Evolutionary conservation across 1,140 invertebrate species (phyloP), one percentile per base, ranked within the genome.

Genomic region (Berghia stephanieae): DNA sequence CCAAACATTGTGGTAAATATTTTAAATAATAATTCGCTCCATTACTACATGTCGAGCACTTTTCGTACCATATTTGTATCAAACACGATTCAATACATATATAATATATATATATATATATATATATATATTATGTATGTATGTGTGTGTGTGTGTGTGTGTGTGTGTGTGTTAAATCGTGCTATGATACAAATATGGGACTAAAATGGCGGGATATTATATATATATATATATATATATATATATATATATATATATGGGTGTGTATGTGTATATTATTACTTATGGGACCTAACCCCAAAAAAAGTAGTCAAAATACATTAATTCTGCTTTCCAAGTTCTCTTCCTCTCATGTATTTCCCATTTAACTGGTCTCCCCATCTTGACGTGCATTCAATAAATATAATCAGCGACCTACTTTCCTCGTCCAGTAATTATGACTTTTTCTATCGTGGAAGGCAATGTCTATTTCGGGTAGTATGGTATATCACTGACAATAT

Each of bases 191-290:
- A n/a, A 8, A 31, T 5, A 31, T 60, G 57, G 6, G 5, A 6
- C n/a, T 5, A 5, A 6, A 31, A 6, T n/a, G 6, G n/a, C n/a
- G n/a, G 24, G n/a, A 27, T n/a, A 27, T n/a, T 60, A 31, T 60
- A 31, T 60, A 31, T 60, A 31, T 60, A 31, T 60, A 5, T 44
- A 5, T 46, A 4, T 72, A 4, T 72, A 44, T 72, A 4, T 72
- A 44, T 72, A 1, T 72, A 5, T 72, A 27, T 40, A 27, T 40
- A 27, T 13, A 27, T 40, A 27, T 72, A 44, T 72, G 69, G 43
- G 69, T 46, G 69, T 72, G 69, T 72, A 44, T 46, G 69, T 72
- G 69, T 44, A 44, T 42, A 21, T 72, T 38, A 44, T 27, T 72
- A 44, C 34, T 27, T 72, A 44, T 46, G 44, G n/a, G 21, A 13